Percentiles rank a stretch among this genome's conserved stretches.
Conservation (phyloP, 1,140 invertebrate species). For the Neuroterus valhalla region DNA sequence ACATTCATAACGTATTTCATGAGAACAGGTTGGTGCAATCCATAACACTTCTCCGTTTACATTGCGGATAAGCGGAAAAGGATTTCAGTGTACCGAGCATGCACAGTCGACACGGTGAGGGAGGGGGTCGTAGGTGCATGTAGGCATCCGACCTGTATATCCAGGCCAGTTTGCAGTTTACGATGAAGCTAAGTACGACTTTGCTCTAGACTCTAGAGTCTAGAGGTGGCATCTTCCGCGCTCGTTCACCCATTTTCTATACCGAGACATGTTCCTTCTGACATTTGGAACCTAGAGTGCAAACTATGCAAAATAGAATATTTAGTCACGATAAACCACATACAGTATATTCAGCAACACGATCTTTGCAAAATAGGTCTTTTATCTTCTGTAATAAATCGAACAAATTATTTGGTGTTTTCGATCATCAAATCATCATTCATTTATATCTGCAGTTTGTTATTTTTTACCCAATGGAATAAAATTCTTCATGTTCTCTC, state of each 20-base stretch:
- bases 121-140: neutral
- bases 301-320: constrained; percentile 1
- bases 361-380: too few relatives aligned
- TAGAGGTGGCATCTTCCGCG: constrained; percentile 8
- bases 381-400: too few relatives aligned
- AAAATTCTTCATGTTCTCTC: too few relatives aligned
- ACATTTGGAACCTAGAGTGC: constrained; percentile 4
- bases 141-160: constrained; percentile 21
- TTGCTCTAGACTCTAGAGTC: constrained; percentile 5
- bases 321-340: too few relatives aligned
- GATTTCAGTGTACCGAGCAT: constrained; percentile 3
- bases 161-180: constrained; percentile 29
- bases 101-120: neutral
- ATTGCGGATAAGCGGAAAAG: constrained; percentile 27
- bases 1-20: constrained; percentile 21
- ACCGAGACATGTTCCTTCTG: constrained; percentile 1
- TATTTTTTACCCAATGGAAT: too few relatives aligned
- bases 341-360: too few relatives aligned
- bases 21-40: constrained; percentile 18
- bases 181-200: neutral
- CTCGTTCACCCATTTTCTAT: constrained; percentile 10
- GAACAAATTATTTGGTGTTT: too few relatives aligned
- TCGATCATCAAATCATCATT: too few relatives aligned
- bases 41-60: constrained; percentile 14
- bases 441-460: too few relatives aligned